phyloP scores from a whole-genome alignment of 2,888 invertebrate genomes.

The Thymelicus sylvestris region DNA sequence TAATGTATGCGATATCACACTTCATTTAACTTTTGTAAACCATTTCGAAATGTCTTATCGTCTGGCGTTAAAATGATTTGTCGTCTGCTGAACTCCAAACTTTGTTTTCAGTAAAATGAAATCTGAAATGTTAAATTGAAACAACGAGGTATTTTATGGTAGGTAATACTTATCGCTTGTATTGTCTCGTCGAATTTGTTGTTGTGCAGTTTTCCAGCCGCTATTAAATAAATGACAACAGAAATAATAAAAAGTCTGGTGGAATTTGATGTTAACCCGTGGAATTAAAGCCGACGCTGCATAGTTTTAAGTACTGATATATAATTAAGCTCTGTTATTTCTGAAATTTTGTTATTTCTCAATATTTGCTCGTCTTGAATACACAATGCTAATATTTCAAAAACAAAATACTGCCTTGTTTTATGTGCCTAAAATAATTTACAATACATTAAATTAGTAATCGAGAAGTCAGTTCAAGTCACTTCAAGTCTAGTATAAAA shows the following conservation, averaged over 20 bases:
- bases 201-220: slow-evolving; percentile 1
- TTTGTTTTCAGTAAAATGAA: slow-evolving; percentile 15
- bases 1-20: slow-evolving; percentile 3
- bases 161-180: slow-evolving; percentile 1
- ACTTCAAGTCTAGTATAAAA: no score
- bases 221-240: slow-evolving; percentile 11
- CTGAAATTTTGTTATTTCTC: no score
- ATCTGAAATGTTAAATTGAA: slow-evolving; percentile 16
- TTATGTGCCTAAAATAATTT: no score
- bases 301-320: no score
- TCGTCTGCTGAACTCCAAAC: slow-evolving; percentile 21
- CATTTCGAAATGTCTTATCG: slow-evolving; percentile 3
- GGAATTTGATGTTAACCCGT: neutral
- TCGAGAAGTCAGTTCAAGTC: no score
- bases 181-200: slow-evolving; percentile 18
- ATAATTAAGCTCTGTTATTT: no score
- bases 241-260: slow-evolving; percentile 21
- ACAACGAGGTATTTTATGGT: slow-evolving; percentile 7
- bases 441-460: no score
- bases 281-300: no score
- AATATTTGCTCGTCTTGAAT: no score
- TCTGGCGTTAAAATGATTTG: slow-evolving; percentile 24
- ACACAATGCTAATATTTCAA: no score
- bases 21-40: slow-evolving; percentile 11
- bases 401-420: no score